These are phyloP conservation scores for Poeciliopsis turrubarensis DNA, from an alignment of 2,113 vertebrate species.

Conservation along the genomic window DNA sequence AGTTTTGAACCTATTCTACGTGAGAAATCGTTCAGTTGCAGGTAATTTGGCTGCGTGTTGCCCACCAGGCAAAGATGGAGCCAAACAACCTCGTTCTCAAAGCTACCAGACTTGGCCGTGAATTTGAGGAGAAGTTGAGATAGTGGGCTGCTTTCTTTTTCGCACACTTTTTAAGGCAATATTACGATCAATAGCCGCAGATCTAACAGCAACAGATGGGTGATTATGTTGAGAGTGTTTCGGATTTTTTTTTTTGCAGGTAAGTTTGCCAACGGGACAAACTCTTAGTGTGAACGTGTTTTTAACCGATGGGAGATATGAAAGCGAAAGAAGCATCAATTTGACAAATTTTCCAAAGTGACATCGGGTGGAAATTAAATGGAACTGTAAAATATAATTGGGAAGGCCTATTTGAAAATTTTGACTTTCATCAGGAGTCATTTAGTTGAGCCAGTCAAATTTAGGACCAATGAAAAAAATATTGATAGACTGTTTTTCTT, in stretches of 20 bases:
- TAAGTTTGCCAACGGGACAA: conserved; percentile 12
- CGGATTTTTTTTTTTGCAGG: conserved; percentile 16
- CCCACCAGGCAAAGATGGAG: neutral
- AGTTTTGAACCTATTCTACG: neutral
- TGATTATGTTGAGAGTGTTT: conserved; percentile 29
- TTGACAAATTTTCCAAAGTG: neutral
- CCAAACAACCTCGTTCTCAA: neutral
- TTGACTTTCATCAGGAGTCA: neutral
- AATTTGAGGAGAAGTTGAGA: conserved; percentile 10
- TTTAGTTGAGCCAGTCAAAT: neutral
- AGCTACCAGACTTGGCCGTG: conserved; percentile 21
- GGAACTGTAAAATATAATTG: too few species aligned
- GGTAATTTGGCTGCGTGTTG: neutral
- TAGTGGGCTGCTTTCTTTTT: neutral
- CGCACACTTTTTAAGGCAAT: conserved; percentile 29
- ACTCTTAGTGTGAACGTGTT: conserved; percentile 7
- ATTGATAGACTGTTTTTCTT: neutral
- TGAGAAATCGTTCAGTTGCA: neutral
- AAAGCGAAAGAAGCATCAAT: neutral
- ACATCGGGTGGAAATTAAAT: neutral
- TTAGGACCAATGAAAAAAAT: neutral
- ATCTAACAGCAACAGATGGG: conserved; percentile 62
- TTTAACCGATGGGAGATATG: neutral
- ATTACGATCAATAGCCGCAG: conserved; percentile 36
- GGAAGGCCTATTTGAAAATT: neutral